phyloP scores from a whole-genome alignment of 2,888 invertebrate genomes.

The Acleris sparsana region DNA sequence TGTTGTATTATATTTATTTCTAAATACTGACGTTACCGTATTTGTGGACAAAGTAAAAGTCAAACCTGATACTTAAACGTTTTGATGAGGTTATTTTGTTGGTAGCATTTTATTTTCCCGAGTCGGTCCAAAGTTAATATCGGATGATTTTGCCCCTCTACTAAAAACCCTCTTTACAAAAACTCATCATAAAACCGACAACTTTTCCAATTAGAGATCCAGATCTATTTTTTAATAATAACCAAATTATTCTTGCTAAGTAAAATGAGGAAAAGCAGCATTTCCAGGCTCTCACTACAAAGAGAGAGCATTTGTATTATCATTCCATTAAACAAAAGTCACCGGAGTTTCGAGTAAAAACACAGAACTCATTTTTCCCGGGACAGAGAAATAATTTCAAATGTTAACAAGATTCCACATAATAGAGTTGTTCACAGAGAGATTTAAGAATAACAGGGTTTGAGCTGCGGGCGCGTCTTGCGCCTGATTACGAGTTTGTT shows the following conservation, averaged over 20 bases:
- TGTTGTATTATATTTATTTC: slow-evolving; percentile 17
- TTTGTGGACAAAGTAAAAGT: neutral
- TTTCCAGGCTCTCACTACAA: slow-evolving; percentile 75
- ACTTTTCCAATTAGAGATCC: slow-evolving; percentile 64
- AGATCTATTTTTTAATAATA: slow-evolving; percentile 70
- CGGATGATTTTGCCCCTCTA: too few species aligned
- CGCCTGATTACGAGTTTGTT: slow-evolving; percentile 48
- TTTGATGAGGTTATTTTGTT: too few species aligned
- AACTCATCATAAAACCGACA: slow-evolving; percentile 1
- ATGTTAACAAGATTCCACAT: slow-evolving; percentile 82
- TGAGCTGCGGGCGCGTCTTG: slow-evolving; percentile 53
- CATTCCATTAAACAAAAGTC: slow-evolving; percentile 84
- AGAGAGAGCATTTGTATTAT: slow-evolving; percentile 81
- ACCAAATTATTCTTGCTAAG: slow-evolving; percentile 76
- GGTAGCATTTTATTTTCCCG: too few species aligned
- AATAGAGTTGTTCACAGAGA: slow-evolving; percentile 79
- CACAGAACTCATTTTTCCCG: slow-evolving; percentile 81
- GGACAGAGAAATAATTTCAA: slow-evolving; percentile 81
- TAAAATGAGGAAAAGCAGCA: slow-evolving; percentile 80
- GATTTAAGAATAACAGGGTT: slow-evolving; percentile 80
- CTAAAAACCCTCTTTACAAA: neutral
- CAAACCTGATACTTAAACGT: too few species aligned
- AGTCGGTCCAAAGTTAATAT: too few species aligned
- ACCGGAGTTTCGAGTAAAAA: slow-evolving; percentile 82
- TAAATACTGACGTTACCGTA: neutral